These are phyloP conservation scores for Callimorpha dominula DNA, from an alignment of 2,888 invertebrate genomes.

Conservation along the genomic window DNA sequence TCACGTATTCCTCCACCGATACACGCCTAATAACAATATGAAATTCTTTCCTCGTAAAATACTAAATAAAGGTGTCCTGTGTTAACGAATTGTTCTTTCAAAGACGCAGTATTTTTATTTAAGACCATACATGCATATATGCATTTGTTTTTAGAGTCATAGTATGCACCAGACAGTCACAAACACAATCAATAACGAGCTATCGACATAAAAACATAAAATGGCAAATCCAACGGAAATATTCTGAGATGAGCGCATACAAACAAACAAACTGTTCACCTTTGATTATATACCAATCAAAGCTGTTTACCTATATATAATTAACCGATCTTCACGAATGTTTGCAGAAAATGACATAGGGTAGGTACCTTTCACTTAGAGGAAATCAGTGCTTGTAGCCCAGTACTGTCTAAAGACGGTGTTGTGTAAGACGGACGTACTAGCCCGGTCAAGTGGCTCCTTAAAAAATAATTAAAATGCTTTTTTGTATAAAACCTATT, in stretches of 20 bases:
- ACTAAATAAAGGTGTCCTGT: background rate
- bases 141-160: background rate
- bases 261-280: too few relatives aligned
- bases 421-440: background rate
- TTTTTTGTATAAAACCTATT: background rate
- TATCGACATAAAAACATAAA: too few relatives aligned
- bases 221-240: too few relatives aligned
- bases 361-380: too few relatives aligned
- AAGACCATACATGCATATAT: background rate
- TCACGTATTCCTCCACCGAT: slow-evolving; percentile 13
- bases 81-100: background rate
- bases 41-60: slow-evolving; percentile 8
- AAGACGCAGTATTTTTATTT: background rate
- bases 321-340: too few relatives aligned
- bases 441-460: too few relatives aligned
- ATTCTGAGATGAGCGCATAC: too few relatives aligned
- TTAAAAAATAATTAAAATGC: background rate
- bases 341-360: too few relatives aligned
- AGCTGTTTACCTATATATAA: too few relatives aligned
- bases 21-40: slow-evolving; percentile 14
- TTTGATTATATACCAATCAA: too few relatives aligned
- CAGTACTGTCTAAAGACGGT: background rate
- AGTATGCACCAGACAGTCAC: too few relatives aligned
- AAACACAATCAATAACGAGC: too few relatives aligned
- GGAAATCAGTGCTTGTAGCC: background rate